Percentiles rank a stretch among this genome's conserved stretches.
phyloP scores from a whole-genome alignment of 2,888 invertebrate species.

The Himalopsyche tibetana region DNA sequence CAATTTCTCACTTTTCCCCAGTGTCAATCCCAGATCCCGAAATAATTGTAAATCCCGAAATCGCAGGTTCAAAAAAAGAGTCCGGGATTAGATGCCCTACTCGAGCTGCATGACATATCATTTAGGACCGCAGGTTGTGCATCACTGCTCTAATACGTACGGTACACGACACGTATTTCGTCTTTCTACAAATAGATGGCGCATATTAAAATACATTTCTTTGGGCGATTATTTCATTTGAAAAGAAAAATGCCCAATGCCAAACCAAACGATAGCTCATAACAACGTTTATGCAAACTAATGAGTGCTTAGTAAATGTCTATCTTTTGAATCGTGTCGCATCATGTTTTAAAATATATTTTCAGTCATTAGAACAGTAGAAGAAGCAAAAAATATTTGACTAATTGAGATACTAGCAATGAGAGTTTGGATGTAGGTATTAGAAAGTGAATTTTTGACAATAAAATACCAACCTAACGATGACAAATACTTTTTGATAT shows the following conservation, averaged over 20 bases:
- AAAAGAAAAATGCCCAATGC: background rate
- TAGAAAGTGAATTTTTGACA: constrained; percentile 19
- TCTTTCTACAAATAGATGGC: too few relatives aligned
- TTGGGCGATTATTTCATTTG: background rate
- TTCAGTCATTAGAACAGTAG: background rate
- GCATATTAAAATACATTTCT: background rate
- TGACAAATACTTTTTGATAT: constrained; percentile 21
- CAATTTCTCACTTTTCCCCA: too few relatives aligned
- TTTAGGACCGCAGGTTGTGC: too few relatives aligned
- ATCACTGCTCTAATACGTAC: too few relatives aligned
- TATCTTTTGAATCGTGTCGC: background rate
- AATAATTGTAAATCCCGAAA: too few relatives aligned
- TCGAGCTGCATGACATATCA: too few relatives aligned
- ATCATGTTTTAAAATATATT: background rate
- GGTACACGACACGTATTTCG: too few relatives aligned
- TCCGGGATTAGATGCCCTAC: too few relatives aligned
- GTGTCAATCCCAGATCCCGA: too few relatives aligned
- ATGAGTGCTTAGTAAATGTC: constrained; percentile 8
- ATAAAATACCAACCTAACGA: constrained; percentile 16
- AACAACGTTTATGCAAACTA: background rate
- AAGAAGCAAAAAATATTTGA: background rate
- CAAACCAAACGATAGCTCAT: background rate
- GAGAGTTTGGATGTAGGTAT: background rate
- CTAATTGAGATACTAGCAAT: background rate
- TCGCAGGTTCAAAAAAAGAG: too few relatives aligned